These are phyloP conservation scores for Chionodraco myersi DNA, from an alignment of 2,113 vertebrate species.

Conservation along the genomic window DNA sequence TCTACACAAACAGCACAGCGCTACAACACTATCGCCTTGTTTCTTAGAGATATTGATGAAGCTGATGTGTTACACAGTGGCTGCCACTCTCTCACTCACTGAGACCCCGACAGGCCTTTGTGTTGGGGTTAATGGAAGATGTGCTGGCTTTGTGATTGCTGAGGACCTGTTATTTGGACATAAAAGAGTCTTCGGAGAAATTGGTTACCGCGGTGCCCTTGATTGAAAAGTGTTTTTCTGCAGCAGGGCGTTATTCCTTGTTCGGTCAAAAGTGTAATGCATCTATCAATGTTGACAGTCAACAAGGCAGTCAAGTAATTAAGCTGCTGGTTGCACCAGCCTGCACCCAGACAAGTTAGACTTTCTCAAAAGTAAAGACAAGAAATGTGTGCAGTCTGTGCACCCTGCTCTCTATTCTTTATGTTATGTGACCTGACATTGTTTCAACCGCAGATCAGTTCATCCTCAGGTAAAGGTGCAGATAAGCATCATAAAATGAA, in stretches of 20 bases:
- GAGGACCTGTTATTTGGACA: conserved; percentile 20
- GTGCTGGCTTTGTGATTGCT: conserved; percentile 26
- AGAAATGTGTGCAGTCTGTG: neutral
- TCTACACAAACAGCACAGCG: neutral
- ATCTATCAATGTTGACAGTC: neutral
- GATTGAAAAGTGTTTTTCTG: conserved; percentile 48
- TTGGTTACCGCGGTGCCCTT: conserved; percentile 16
- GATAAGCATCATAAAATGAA: too few species aligned
- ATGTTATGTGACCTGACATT: too few species aligned
- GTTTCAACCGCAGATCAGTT: neutral
- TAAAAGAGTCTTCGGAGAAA: conserved; percentile 29
- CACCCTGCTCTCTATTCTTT: neutral
- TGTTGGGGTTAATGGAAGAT: conserved; percentile 44
- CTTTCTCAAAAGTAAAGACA: neutral
- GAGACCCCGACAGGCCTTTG: neutral
- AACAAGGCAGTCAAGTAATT: neutral
- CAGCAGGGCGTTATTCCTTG: neutral
- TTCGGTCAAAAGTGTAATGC: neutral
- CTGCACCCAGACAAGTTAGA: neutral
- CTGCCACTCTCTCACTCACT: neutral
- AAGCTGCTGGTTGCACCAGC: neutral
- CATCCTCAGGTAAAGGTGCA: neutral
- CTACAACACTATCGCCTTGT: conserved; percentile 4
- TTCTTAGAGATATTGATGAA: conserved; percentile 4
- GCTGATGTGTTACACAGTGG: neutral